phyloP scores from a whole-genome alignment of 2,797 vertebrate species.

The Buphagus erythrorhynchus region DNA sequence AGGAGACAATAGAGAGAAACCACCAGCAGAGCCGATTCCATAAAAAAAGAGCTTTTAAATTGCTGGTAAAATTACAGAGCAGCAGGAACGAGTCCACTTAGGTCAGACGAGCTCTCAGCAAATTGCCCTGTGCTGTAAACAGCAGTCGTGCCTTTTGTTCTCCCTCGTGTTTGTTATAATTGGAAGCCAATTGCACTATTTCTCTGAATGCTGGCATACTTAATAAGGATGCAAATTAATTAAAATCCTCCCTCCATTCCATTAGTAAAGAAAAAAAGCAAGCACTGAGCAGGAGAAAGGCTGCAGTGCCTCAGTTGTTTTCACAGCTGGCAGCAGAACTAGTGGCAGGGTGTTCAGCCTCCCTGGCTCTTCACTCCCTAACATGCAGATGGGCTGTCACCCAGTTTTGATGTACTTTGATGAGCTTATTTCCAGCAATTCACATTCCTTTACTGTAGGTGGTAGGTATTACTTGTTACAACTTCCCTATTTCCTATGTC shows the following conservation, averaged over 20 bases:
- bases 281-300: neutral
- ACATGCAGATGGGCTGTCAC: rapidly evolving
- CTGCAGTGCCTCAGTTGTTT: neutral
- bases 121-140: neutral
- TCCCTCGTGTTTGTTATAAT: neutral
- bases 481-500: neutral
- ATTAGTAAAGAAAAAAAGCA: neutral
- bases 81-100: neutral
- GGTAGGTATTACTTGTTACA: neutral
- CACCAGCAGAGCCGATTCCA: neutral
- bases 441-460: neutral
- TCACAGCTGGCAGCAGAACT: neutral
- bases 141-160: neutral
- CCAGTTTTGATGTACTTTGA: neutral
- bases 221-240: neutral
- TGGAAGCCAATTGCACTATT: neutral
- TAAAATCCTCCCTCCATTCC: neutral
- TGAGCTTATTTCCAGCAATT: neutral
- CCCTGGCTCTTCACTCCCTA: neutral
- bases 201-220: neutral
- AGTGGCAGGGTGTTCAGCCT: neutral
- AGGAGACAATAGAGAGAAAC: neutral
- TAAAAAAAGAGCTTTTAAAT: neutral
- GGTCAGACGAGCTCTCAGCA: neutral
- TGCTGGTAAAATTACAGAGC: neutral